phyloP scores from a whole-genome alignment of 2,888 invertebrate species.

The Dione vanillae region DNA sequence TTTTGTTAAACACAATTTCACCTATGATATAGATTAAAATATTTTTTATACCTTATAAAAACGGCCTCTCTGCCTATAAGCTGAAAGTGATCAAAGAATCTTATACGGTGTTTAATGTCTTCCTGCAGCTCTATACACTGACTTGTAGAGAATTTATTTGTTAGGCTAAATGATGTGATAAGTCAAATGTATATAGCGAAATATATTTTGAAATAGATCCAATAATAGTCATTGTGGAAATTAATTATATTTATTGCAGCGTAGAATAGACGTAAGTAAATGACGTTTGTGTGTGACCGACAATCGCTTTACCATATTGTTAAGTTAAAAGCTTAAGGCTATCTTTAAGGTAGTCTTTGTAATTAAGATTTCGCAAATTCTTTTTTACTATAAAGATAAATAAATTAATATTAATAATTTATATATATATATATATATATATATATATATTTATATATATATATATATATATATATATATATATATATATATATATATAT shows the following conservation, averaged over 20 bases:
- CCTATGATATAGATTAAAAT: too few species aligned
- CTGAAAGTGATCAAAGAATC: slow-evolving; percentile 1
- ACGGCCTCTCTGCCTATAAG: background rate
- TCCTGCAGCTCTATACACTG: slow-evolving; percentile 85
- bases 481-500: too few species aligned
- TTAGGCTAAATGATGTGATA: slow-evolving; percentile 82
- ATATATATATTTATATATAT: too few species aligned
- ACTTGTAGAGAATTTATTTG: slow-evolving; percentile 79
- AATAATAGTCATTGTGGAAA: slow-evolving; percentile 45
- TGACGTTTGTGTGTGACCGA: slow-evolving; percentile 25
- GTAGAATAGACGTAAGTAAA: slow-evolving; percentile 36
- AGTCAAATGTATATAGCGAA: slow-evolving; percentile 61
- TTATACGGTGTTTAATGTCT: slow-evolving; percentile 74
- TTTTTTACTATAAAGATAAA: too few species aligned
- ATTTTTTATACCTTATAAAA: too few species aligned
- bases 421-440: too few species aligned
- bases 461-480: too few species aligned
- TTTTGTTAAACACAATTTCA: too few species aligned
- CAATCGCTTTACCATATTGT: slow-evolving; percentile 39
- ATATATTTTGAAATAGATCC: slow-evolving; percentile 54
- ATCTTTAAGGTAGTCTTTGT: too few species aligned
- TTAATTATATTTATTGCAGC: slow-evolving; percentile 37
- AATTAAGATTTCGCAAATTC: too few species aligned
- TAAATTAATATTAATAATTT: too few species aligned
- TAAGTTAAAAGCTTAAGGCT: background rate